A percentile compares a stretch with the other conserved stretches of the same genome.
Evolutionary conservation across 1,140 invertebrate species (phyloP).

Genomic region (Homalodisca vitripennis): DNA sequence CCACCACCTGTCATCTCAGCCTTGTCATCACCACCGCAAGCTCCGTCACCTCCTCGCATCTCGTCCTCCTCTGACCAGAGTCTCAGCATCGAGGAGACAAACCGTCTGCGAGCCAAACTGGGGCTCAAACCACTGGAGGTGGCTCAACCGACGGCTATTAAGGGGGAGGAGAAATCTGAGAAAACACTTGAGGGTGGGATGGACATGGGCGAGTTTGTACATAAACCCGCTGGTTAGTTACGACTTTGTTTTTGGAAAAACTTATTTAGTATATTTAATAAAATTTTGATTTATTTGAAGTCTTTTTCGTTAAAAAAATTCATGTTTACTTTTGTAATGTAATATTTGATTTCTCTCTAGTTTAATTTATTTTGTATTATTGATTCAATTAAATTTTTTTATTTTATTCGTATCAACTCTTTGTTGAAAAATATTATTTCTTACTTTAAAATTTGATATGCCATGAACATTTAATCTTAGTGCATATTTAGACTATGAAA

Average conservation of each 20-base stretch:
- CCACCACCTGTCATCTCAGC: constrained; percentile 43
- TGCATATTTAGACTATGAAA: no score
- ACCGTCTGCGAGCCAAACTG: constrained; percentile 87
- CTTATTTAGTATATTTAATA: no score
- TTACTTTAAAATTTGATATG: no score
- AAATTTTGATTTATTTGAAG: no score
- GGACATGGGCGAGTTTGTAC: constrained; percentile 88
- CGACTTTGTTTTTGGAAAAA: not conserved
- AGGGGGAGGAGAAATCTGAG: constrained; percentile 72
- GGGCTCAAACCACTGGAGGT: constrained; percentile 91
- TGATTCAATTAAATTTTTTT: no score
- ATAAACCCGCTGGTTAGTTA: constrained; percentile 73
- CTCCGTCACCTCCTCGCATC: constrained; percentile 47
- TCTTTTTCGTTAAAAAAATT: no score
- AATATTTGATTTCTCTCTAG: no score
- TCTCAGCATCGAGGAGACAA: constrained; percentile 88
- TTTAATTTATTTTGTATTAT: no score
- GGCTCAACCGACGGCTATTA: constrained; percentile 26
- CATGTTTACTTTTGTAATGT: no score
- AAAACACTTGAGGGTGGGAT: constrained; percentile 50
- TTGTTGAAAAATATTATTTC: not conserved
- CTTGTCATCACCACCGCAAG: constrained; percentile 37
- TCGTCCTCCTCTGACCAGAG: constrained; percentile 55
- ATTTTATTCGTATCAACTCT: not conserved
- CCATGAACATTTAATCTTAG: no score